A percentile compares a stretch with the other conserved stretches of the same genome.
Evolutionary conservation across 2,888 invertebrate species (phyloP).

Genomic region (Willowsia nigromaculata): DNA sequence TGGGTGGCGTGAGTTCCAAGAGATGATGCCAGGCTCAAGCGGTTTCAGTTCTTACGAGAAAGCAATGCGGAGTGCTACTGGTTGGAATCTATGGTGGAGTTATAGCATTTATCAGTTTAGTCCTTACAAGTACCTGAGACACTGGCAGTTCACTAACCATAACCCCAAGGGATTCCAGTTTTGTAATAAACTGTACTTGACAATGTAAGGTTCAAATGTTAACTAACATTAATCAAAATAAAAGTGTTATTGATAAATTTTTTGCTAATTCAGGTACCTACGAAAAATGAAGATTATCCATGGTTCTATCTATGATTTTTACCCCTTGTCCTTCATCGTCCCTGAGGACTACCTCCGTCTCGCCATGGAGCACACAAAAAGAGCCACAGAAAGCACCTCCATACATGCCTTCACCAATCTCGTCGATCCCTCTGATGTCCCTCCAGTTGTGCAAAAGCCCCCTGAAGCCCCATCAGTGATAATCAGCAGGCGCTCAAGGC

Average conservation of each 20-base stretch:
- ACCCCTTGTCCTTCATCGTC: conserved; percentile 81
- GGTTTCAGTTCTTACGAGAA: conserved; percentile 81
- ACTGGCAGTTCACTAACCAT: conserved; percentile 90
- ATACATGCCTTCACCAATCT: background rate
- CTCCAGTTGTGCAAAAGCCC: background rate
- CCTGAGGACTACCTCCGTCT: conserved; percentile 70
- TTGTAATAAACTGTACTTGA: conserved; percentile 90
- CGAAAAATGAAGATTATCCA: conserved; percentile 90
- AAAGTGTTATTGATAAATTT: too few relatives aligned
- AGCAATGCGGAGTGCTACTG: conserved; percentile 77
- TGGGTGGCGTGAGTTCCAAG: conserved; percentile 89
- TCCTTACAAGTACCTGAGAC: conserved; percentile 85
- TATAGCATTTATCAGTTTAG: conserved; percentile 82
- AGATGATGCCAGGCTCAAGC: background rate
- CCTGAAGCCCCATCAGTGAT: background rate
- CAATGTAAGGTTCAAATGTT: conserved; percentile 82
- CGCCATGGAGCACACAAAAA: conserved; percentile 56
- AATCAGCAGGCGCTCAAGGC: background rate
- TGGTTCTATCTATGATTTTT: conserved; percentile 90
- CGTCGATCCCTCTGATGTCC: background rate
- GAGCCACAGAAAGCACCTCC: conserved; percentile 28
- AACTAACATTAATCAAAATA: background rate
- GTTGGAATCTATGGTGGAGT: conserved; percentile 94
- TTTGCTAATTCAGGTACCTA: conserved; percentile 80
- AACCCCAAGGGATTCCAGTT: conserved; percentile 92